Conservation (phyloP, 2,113 vertebrate species). For the Chaetodon auriga region DNA sequence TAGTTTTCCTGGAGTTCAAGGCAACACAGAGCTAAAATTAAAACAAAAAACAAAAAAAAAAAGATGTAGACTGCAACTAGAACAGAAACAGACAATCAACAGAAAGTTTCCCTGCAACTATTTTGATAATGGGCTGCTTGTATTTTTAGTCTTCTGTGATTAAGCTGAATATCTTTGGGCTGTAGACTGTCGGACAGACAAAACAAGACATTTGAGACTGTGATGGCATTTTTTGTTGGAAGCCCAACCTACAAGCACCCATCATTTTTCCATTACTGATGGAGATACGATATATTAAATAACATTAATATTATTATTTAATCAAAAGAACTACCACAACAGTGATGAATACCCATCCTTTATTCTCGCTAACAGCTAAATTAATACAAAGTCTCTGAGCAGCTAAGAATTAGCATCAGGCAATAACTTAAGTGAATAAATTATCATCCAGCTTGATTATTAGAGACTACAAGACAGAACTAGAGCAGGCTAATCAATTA, state of each 20-base stretch:
- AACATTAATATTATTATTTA: background rate
- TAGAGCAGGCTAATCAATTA: background rate
- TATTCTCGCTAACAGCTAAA: background rate
- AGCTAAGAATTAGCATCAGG: background rate
- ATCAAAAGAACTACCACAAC: background rate
- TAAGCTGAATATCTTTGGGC: too few relatives aligned
- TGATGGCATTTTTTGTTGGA: background rate
- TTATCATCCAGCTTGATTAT: background rate
- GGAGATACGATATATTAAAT: background rate
- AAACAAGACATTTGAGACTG: background rate
- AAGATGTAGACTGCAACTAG: background rate
- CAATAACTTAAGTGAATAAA: background rate
- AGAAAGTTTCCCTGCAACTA: background rate
- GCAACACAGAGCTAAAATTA: background rate
- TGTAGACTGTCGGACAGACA: background rate
- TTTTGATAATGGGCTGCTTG: background rate
- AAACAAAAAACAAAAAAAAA: background rate
- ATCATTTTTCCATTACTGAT: background rate
- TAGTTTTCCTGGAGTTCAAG: background rate
- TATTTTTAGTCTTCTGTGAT: too few relatives aligned
- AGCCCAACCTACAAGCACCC: background rate
- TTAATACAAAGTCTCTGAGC: background rate
- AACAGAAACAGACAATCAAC: background rate
- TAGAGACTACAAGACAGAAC: background rate
- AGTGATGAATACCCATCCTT: background rate